Conservation (phyloP, 1,140 invertebrate species). For the Heliconius congener region DNA sequence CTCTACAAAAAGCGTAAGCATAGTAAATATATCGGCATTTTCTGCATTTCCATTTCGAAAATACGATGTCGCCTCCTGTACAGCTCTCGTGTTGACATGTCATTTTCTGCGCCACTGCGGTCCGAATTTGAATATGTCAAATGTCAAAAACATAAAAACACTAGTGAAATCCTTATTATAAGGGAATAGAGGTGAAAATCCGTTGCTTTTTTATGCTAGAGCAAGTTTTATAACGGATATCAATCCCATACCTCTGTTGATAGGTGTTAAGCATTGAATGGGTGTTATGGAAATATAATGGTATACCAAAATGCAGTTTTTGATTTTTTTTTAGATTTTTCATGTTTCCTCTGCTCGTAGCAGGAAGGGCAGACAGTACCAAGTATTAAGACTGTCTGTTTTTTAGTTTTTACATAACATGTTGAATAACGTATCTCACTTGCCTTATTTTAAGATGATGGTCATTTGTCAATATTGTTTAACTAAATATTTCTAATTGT, state of each 20-base stretch:
- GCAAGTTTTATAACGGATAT: constrained; percentile 17
- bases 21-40: constrained; percentile 24
- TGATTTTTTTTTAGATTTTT: background rate
- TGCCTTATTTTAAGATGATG: too few species aligned
- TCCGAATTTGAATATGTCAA: constrained; percentile 54
- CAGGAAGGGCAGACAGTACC: too few species aligned
- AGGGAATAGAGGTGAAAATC: background rate
- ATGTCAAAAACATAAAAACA: constrained; percentile 24
- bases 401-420: too few species aligned
- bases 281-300: constrained; percentile 3
- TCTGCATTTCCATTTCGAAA: constrained; percentile 28
- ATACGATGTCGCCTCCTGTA: constrained; percentile 22
- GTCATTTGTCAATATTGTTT: too few species aligned
- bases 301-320: background rate
- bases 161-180: background rate
- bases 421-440: too few species aligned
- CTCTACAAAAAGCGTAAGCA: background rate
- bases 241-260: constrained; percentile 23
- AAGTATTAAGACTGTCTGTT: too few species aligned
- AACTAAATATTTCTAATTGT: too few species aligned
- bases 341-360: too few species aligned
- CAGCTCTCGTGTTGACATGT: constrained; percentile 52
- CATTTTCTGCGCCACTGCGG: constrained; percentile 64
- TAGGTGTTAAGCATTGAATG: constrained; percentile 14
- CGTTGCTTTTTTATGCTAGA: background rate